Evolutionary conservation across 92 coral and sea anemone species (phyloP), one percentile per base, ranked within the genome.

Genomic region (Actinernus sp.): DNA sequence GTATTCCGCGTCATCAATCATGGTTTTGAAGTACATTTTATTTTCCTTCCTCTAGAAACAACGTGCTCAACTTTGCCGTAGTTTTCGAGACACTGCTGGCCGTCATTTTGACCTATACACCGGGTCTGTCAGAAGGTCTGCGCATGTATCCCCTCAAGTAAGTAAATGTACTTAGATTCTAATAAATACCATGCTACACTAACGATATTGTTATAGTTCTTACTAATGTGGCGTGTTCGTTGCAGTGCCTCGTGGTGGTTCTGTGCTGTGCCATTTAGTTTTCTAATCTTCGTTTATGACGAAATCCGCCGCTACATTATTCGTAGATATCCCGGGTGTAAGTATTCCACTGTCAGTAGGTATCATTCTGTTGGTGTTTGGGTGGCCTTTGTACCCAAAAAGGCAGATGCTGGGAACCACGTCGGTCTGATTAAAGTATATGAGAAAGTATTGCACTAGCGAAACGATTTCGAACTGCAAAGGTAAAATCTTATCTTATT

Each of bases 191-290:
- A n/a, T n/a, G n/a, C n/a, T n/a, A n/a, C n/a, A n/a, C n/a, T n/a
- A n/a, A n/a, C n/a, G n/a, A 1, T 1, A 21, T 3, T 51, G 13
- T 6, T 51, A 51, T 22, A 20, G 16, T 19, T 5, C 6, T 1
- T 19, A 30, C 10, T 17, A 22, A 19, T 0, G n/a, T n/a, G n/a
- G n/a, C n/a, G n/a, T n/a, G n/a, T n/a, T n/a, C n/a, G 6, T 61
- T 56, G 12, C 73, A 94, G 98, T 54, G 88, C 84, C 22, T 49
- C 73, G 34, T 94, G 98, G 98, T 94, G 98, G 98, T 91, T 94
- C 73, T 63, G 86, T 29, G 98, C 97, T 16, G 22, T 94, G 19
- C 98, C 98, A 12, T 94, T 90, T 83, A 83, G 92, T 56, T 10
- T 94, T 6, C 61, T 79, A 17, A 94, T 94, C 25, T 91, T 79